These are phyloP conservation scores for Mus spretus DNA, from an alignment of 2,797 vertebrate genomes.

Conservation along the genomic window DNA sequence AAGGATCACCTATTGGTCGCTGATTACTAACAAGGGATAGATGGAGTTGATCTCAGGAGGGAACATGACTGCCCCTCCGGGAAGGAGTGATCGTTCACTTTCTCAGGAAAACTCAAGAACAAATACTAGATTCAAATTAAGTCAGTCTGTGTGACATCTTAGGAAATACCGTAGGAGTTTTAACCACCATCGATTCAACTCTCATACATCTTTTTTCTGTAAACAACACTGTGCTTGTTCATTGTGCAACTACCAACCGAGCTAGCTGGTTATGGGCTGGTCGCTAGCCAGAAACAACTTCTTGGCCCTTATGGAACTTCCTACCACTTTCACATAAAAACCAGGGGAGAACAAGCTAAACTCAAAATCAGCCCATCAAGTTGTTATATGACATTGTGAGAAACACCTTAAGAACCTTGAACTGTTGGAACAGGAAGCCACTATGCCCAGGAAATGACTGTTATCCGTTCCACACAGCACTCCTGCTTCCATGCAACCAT, in stretches of 20 bases:
- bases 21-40: not conserved
- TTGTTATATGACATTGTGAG: not conserved
- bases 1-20: not conserved
- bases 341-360: slow-evolving; percentile 1
- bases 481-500: not conserved
- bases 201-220: too few relatives aligned
- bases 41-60: not conserved
- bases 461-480: not conserved
- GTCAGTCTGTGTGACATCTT: not conserved
- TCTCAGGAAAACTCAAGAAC: not conserved
- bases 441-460: not conserved
- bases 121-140: not conserved
- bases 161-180: not conserved
- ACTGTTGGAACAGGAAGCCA: not conserved
- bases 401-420: slow-evolving; percentile 39
- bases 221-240: not conserved
- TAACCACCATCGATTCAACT: not conserved
- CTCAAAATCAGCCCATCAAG: not conserved
- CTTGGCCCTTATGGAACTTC: not conserved
- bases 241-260: not conserved
- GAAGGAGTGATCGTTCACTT: not conserved
- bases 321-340: slow-evolving; percentile 1
- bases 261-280: too few relatives aligned
- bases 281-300: not conserved
- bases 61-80: not conserved